Conservation (phyloP, 2,888 invertebrate genomes). For the Philereme vetulata region DNA sequence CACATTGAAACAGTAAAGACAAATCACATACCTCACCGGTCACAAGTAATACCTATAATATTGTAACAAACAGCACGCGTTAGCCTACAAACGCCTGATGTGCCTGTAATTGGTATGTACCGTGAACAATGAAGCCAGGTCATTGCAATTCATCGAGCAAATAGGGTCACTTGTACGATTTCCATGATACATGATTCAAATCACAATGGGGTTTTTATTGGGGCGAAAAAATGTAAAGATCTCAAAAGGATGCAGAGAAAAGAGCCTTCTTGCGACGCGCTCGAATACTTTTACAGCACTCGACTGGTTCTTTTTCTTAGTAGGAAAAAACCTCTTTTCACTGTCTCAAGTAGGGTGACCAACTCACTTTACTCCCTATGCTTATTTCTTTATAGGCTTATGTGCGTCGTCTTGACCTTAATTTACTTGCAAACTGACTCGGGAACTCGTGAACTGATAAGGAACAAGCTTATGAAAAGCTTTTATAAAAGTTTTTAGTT, state of each 20-base stretch:
- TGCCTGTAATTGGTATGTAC: conserved; percentile 43
- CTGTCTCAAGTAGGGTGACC: too few species aligned
- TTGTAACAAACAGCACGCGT: conserved; percentile 33
- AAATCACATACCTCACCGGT: too few species aligned
- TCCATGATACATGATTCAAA: conserved; percentile 50
- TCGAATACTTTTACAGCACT: too few species aligned
- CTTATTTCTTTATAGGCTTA: too few species aligned
- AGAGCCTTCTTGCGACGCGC: too few species aligned
- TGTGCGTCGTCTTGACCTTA: background rate
- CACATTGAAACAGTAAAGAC: too few species aligned
- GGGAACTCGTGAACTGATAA: conserved; percentile 1
- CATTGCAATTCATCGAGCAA: conserved; percentile 74
- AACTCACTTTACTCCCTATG: too few species aligned
- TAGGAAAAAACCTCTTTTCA: too few species aligned
- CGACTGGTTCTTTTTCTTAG: too few species aligned
- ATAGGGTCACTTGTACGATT: conserved; percentile 70
- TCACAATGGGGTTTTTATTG: conserved; percentile 53
- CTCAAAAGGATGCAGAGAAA: background rate
- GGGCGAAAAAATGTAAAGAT: conserved; percentile 39
- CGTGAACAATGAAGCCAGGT: conserved; percentile 60
- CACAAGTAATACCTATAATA: conserved; percentile 1
- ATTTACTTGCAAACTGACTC: conserved; percentile 1
- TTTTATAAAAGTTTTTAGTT: conserved; percentile 4
- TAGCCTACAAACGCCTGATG: conserved; percentile 46
- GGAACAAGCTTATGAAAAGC: conserved; percentile 3